Evolutionary conservation across 2,113 vertebrate species (phyloP).

Genomic region (Piaya cayana): DNA sequence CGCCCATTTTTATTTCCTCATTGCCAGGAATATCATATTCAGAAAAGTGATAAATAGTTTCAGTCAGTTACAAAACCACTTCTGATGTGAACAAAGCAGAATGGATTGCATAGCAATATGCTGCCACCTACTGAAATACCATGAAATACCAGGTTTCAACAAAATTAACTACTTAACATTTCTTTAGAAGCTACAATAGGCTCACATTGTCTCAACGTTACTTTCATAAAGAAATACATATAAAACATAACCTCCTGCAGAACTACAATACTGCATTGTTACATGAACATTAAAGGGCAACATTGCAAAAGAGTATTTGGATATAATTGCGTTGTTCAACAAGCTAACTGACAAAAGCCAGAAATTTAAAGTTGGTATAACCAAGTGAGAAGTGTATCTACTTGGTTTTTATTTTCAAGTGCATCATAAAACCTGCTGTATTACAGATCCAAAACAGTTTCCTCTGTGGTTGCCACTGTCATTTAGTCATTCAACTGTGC

Average conservation of each 20-base stretch:
- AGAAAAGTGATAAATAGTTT: not conserved
- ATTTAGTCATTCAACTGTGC: not conserved
- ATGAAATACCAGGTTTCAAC: not conserved
- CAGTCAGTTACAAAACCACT: not conserved
- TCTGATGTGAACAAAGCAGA: not conserved
- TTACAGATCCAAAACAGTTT: not conserved
- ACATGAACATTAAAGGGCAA: not conserved
- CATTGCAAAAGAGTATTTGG: not conserved
- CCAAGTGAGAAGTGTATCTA: not conserved
- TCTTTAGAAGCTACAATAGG: not conserved
- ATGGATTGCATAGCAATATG: not conserved
- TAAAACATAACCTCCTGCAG: not conserved
- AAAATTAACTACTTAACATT: not conserved
- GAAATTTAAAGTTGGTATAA: not conserved
- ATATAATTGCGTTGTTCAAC: too few species aligned
- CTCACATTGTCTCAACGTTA: not conserved
- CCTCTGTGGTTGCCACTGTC: not conserved
- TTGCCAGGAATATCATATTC: not conserved
- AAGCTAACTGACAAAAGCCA: not conserved
- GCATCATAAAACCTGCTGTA: not conserved
- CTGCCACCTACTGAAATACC: slow-evolving; percentile 71
- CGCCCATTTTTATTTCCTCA: not conserved
- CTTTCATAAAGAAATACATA: not conserved
- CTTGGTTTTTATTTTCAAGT: not conserved
- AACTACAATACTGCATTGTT: not conserved